Evolutionary conservation across 2,888 invertebrate species (phyloP), one percentile per base, ranked within the genome.

Genomic region (Ormyrus labotus): DNA sequence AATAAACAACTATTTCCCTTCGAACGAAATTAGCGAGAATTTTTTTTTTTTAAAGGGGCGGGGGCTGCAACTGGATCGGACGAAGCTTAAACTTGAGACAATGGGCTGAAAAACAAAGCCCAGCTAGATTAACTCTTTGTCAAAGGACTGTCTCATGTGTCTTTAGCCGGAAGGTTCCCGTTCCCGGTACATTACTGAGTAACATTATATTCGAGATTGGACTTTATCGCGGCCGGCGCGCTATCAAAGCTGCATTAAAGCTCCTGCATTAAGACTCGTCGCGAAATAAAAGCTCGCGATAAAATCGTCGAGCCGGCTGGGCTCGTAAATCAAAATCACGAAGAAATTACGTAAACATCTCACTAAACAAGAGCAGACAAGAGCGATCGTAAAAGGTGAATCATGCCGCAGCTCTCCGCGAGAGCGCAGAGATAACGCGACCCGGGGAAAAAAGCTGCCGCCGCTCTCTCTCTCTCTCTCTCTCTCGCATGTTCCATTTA

Each of bases 341-440:
- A 48, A 55, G 75, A 69, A 76, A 77, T 77, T 77, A 77, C 77
- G 77, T 77, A 77, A 77, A 77, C 70, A 77, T 68, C 68, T 75
- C 61, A 53, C 68, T 75, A 75, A 75, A 75, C 69, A 64, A 70
- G 69, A 70, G 77, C 77, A 64, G 77, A 71, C 77, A 78, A 71
- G 65, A 58, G 55, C 63, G 77, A 57, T 71, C 77, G 71, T 78
- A 78, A 78, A 78, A 60, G 7, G 63, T 58, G 77, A 78, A 63
- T 78, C 70, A 65, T 51, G 47, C 55, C n/a, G 55, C 63, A 53
- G 34, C 34, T 34, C 34, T 34, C 34, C 34, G 60, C 8, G 13
- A 61, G 13, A 61, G 45, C 55, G 55, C 55, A 48, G 10, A 64
- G 19, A 58, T 58, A 57, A 58, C 69, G n/a, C 34, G 51, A 13